Evolutionary conservation across 2,113 vertebrate genomes (phyloP).

Genomic region (Campylomormyrus numenius): DNA sequence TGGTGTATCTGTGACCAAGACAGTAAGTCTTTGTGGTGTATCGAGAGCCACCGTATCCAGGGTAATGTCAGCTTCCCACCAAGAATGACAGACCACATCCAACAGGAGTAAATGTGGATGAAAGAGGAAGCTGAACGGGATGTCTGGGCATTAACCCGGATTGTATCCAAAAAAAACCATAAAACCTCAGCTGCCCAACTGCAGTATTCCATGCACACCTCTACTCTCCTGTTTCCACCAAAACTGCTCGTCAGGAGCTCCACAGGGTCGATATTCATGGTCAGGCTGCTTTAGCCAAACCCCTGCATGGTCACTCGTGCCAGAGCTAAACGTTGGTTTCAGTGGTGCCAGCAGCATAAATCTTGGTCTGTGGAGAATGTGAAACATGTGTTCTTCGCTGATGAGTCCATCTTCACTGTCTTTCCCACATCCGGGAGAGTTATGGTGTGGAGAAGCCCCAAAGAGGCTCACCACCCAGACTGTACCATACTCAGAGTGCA

Average conservation of each 20-base stretch:
- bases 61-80: too few relatives aligned
- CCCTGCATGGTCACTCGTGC: background rate
- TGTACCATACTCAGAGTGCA: background rate
- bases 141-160: background rate
- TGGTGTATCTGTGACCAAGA: too few relatives aligned
- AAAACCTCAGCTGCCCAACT: background rate
- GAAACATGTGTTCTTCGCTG: background rate
- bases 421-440: background rate
- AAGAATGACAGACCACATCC: too few relatives aligned
- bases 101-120: background rate
- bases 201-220: background rate
- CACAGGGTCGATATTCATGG: background rate
- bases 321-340: background rate
- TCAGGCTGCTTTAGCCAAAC: background rate
- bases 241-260: background rate
- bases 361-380: background rate
- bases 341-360: background rate
- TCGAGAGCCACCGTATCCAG: too few relatives aligned
- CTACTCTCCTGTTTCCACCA: background rate
- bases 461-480: background rate
- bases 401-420: background rate
- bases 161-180: background rate
- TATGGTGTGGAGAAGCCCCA: background rate
- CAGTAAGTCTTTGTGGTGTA: too few relatives aligned
- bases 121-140: background rate